Percentiles rank a stretch among this genome's conserved stretches.
phyloP scores from a whole-genome alignment of 2,113 vertebrate species.

The Myodes glareolus region DNA sequence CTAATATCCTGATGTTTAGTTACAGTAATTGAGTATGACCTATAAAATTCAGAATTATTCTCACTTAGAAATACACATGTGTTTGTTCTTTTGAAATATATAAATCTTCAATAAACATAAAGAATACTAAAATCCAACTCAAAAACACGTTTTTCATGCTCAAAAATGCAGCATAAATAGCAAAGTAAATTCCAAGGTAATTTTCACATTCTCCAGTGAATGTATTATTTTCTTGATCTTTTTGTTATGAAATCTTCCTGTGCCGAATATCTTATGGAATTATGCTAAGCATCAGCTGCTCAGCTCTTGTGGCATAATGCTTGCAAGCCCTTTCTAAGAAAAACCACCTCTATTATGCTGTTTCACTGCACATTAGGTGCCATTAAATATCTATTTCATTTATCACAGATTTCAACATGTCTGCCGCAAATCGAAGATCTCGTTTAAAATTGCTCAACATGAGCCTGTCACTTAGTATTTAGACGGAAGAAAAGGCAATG shows the following conservation, averaged over 20 bases:
- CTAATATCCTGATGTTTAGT: slow-evolving; percentile 50
- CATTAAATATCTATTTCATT: slow-evolving; percentile 80
- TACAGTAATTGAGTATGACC: neutral
- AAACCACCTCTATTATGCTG: slow-evolving; percentile 59
- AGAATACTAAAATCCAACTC: slow-evolving; percentile 40
- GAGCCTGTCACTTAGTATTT: slow-evolving; percentile 73
- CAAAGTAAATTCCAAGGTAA: slow-evolving; percentile 68
- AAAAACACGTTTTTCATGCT: slow-evolving; percentile 28
- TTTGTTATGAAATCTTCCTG: slow-evolving; percentile 68
- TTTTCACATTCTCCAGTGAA: slow-evolving; percentile 73
- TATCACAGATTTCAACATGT: slow-evolving; percentile 69
- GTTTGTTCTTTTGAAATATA: slow-evolving; percentile 59
- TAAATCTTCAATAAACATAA: slow-evolving; percentile 51
- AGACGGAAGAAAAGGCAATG: slow-evolving; percentile 63
- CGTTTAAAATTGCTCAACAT: slow-evolving; percentile 71
- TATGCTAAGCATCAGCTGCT: slow-evolving; percentile 72
- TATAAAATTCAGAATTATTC: slow-evolving; percentile 54
- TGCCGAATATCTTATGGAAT: slow-evolving; percentile 72
- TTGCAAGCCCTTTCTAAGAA: slow-evolving; percentile 63
- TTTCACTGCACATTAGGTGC: slow-evolving; percentile 66
- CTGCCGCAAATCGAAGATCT: slow-evolving; percentile 55
- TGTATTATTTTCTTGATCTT: slow-evolving; percentile 78
- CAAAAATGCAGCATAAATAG: slow-evolving; percentile 68
- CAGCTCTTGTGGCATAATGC: slow-evolving; percentile 47
- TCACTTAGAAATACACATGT: slow-evolving; percentile 56